Conservation (phyloP, 2,113 vertebrate species). For the Propithecus coquereli region DNA sequence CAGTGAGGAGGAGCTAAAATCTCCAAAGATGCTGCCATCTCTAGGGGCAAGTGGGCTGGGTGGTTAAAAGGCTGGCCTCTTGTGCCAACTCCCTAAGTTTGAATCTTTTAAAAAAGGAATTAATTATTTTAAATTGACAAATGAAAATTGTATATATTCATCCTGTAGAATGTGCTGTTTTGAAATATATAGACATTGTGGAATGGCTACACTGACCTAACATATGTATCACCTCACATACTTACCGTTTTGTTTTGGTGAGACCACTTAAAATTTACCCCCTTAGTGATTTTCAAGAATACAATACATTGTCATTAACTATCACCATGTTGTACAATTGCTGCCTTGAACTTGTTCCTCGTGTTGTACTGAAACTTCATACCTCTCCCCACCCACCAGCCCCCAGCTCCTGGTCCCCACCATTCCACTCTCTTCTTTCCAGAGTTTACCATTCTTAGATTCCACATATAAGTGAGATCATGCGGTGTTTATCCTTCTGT, state of each 20-base stretch:
- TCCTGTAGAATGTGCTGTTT: background rate
- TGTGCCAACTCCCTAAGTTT: background rate
- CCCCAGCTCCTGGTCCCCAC: background rate
- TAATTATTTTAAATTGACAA: background rate
- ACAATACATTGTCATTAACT: background rate
- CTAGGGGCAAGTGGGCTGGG: too few species aligned
- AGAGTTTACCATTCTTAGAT: background rate
- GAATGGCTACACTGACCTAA: background rate
- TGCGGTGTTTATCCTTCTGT: background rate
- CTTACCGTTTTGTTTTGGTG: background rate
- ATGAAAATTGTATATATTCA: background rate
- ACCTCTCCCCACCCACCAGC: background rate
- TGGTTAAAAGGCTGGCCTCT: background rate
- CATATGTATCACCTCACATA: background rate
- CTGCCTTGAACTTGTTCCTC: background rate
- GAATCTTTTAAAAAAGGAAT: background rate
- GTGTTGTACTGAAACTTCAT: background rate
- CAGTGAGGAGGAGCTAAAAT: background rate
- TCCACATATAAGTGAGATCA: background rate
- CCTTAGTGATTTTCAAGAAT: background rate
- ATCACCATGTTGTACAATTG: background rate
- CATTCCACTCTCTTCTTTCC: background rate
- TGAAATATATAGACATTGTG: background rate
- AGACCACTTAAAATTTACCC: background rate
- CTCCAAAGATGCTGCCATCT: background rate